phyloP scores from a whole-genome alignment of 2,888 invertebrate species.

The Herminia tarsipennalis region DNA sequence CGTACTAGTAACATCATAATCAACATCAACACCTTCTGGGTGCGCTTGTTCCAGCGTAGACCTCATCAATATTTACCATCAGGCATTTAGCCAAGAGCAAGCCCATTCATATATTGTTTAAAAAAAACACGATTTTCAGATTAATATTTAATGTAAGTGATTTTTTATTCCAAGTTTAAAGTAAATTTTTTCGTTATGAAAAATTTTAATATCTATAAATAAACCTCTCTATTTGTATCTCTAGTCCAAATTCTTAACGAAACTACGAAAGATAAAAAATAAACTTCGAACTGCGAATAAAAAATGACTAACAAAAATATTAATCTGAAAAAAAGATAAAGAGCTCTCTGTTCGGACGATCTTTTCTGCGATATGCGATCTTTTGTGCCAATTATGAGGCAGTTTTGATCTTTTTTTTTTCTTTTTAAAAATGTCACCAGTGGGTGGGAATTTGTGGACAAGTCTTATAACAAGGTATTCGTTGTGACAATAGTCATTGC shows the following conservation, averaged over 20 bases:
- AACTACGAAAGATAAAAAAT: conserved; percentile 71
- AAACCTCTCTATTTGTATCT: conserved; percentile 51
- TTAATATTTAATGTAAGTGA: too few relatives aligned
- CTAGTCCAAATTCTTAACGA: conserved; percentile 48
- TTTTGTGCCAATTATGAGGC: conserved; percentile 83
- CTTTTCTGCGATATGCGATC: conserved; percentile 74
- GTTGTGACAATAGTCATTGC: conserved; percentile 11
- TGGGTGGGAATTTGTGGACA: conserved; percentile 72
- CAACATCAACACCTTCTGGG: too few relatives aligned
- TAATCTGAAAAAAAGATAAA: conserved; percentile 76
- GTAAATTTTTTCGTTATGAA: too few relatives aligned
- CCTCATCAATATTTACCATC: too few relatives aligned
- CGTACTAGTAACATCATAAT: too few relatives aligned
- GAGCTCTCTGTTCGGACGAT: conserved; percentile 62
- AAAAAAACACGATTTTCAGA: too few relatives aligned
- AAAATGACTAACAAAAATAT: conserved; percentile 74
- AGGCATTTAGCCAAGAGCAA: too few relatives aligned
- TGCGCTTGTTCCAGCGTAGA: too few relatives aligned
- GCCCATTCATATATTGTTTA: too few relatives aligned
- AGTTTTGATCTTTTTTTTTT: conserved; percentile 56
- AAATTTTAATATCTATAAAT: too few relatives aligned
- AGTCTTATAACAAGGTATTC: conserved; percentile 32
- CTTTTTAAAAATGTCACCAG: conserved; percentile 58
- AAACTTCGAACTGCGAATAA: conserved; percentile 62
- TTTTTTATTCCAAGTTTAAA: too few relatives aligned